Evolutionary conservation across 1,140 invertebrate genomes (phyloP).

Genomic region (Yoshiicerus persimilis): DNA sequence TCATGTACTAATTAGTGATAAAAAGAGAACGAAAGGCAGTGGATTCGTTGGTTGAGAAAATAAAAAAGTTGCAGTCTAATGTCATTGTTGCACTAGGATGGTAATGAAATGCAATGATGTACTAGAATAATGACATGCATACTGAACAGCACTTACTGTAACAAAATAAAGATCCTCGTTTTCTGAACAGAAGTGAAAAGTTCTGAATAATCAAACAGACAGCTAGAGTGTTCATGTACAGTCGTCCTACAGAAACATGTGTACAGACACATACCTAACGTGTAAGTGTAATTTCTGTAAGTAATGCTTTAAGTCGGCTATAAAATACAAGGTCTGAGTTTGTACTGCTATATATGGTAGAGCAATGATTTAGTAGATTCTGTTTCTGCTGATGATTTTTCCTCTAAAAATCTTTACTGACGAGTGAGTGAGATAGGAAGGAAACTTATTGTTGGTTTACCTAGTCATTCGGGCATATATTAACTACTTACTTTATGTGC

Average conservation of each 20-base stretch:
- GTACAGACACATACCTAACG: too few relatives aligned
- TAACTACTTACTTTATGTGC: too few relatives aligned
- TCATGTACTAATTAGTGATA: neutral
- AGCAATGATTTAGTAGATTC: neutral
- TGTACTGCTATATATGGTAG: neutral
- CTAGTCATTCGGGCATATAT: too few relatives aligned
- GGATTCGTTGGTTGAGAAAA: neutral
- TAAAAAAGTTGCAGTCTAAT: neutral
- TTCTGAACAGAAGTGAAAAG: neutral
- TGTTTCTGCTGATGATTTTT: neutral
- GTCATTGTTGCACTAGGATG: neutral
- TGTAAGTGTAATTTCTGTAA: too few relatives aligned
- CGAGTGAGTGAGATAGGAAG: too few relatives aligned
- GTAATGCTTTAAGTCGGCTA: too few relatives aligned
- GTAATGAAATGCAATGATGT: neutral
- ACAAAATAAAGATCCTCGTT: neutral
- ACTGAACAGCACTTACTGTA: neutral
- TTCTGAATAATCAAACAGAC: neutral
- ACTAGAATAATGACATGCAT: neutral
- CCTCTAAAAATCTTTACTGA: too few relatives aligned
- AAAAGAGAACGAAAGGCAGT: neutral
- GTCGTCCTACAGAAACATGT: too few relatives aligned
- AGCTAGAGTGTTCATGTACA: neutral
- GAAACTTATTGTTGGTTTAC: too few relatives aligned
- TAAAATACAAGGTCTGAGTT: too few relatives aligned